Conservation (phyloP, 2,888 invertebrate genomes). For the Bedellia somnulentella region DNA sequence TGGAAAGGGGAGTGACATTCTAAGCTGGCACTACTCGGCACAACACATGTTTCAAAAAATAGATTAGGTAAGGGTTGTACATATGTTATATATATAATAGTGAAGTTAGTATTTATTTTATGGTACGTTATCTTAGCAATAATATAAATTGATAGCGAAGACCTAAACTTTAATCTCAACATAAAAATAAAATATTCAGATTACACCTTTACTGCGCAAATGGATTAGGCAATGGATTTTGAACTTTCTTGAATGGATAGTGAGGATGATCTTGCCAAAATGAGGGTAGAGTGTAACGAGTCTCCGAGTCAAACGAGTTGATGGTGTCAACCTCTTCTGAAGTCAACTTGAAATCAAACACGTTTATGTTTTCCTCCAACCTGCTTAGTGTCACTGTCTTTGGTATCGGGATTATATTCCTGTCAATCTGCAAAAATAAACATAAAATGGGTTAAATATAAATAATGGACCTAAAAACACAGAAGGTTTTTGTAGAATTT, state of each 20-base stretch:
- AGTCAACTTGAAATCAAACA: constrained; percentile 36
- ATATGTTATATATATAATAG: too few relatives aligned
- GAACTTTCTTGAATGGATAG: constrained; percentile 39
- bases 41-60: too few relatives aligned
- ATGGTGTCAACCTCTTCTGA: constrained; percentile 25
- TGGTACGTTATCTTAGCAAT: neutral
- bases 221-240: constrained; percentile 23
- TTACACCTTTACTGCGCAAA: constrained; percentile 12
- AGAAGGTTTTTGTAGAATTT: too few relatives aligned
- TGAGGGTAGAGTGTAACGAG: constrained; percentile 28
- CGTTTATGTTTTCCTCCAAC: constrained; percentile 30
- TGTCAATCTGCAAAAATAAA: constrained; percentile 28
- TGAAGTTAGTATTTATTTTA: too few relatives aligned
- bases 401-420: constrained; percentile 33
- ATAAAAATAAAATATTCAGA: neutral
- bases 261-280: constrained; percentile 43
- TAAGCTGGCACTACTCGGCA: too few relatives aligned
- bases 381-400: constrained; percentile 27
- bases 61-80: too few relatives aligned
- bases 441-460: neutral
- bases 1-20: too few relatives aligned
- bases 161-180: too few relatives aligned
- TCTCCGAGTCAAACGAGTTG: constrained; percentile 18
- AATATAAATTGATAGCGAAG: neutral
- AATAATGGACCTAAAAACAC: too few relatives aligned